Evolutionary conservation across 2,888 invertebrate genomes (phyloP).

Genomic region (Cheilosia pagana): DNA sequence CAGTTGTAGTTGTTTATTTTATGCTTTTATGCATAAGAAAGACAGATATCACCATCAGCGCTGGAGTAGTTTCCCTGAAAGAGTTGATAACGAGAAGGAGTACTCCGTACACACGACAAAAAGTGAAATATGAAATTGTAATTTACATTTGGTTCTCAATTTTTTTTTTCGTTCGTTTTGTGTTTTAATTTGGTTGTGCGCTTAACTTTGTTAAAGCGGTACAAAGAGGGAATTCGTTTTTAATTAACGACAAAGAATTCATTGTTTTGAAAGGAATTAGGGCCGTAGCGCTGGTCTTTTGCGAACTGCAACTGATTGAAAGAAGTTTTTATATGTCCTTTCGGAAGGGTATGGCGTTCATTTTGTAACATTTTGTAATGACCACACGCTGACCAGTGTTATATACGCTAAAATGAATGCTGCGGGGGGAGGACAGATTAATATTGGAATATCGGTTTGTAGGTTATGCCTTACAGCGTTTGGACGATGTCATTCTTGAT

Average conservation of each 20-base stretch:
- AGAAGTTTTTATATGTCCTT: background rate
- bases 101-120: constrained; percentile 56
- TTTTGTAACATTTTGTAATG: constrained; percentile 4
- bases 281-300: constrained; percentile 60
- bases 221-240: constrained; percentile 61
- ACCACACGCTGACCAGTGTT: constrained; percentile 31
- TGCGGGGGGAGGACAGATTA: background rate
- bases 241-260: constrained; percentile 74
- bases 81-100: constrained; percentile 67
- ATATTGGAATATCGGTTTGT: background rate
- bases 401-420: background rate
- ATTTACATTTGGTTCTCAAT: constrained; percentile 70
- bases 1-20: constrained; percentile 33
- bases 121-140: constrained; percentile 75
- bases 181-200: constrained; percentile 69
- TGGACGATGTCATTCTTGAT: background rate
- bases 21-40: constrained; percentile 27
- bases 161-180: constrained; percentile 39
- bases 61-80: constrained; percentile 67
- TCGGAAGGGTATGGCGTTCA: background rate
- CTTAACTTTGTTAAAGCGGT: constrained; percentile 69
- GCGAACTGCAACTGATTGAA: constrained; percentile 45
- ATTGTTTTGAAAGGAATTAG: constrained; percentile 68
- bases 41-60: constrained; percentile 54
- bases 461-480: background rate